Percentiles rank a stretch among this genome's conserved stretches.
phyloP scores from a whole-genome alignment of 2,113 vertebrate species.

The Pseudolaguvia tuberculata region DNA sequence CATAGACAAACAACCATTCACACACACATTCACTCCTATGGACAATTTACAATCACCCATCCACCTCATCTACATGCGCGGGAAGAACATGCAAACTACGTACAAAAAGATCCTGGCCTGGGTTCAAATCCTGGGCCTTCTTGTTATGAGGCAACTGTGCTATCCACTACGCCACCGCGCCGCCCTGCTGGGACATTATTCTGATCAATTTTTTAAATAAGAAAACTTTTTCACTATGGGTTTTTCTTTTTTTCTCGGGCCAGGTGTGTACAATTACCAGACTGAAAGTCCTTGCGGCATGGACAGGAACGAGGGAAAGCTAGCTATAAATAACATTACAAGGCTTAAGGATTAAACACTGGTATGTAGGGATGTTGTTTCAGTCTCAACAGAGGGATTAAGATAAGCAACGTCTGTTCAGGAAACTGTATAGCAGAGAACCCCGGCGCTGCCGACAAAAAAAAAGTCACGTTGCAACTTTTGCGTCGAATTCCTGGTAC shows the following conservation, averaged over 20 bases:
- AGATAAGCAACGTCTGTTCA: slow-evolving; percentile 11
- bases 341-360: slow-evolving; percentile 8
- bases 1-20: too few species aligned
- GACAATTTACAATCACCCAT: too few species aligned
- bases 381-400: slow-evolving; percentile 11
- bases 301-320: neutral
- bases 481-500: neutral
- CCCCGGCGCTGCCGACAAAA: neutral
- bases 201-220: neutral
- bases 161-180: too few species aligned
- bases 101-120: too few species aligned
- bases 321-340: neutral
- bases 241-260: neutral
- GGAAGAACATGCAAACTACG: too few species aligned
- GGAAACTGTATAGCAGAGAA: slow-evolving; percentile 7
- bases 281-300: neutral
- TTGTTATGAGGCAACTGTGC: too few species aligned
- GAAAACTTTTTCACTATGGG: neutral
- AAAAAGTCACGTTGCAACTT: neutral
- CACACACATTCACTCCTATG: too few species aligned
- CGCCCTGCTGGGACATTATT: too few species aligned
- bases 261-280: neutral
- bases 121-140: too few species aligned
- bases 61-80: too few species aligned
- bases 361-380: slow-evolving; percentile 21